Evolutionary conservation across 2,888 invertebrate genomes (phyloP), one percentile per base, ranked within the genome.

Genomic region (Polyploca ridens): DNA sequence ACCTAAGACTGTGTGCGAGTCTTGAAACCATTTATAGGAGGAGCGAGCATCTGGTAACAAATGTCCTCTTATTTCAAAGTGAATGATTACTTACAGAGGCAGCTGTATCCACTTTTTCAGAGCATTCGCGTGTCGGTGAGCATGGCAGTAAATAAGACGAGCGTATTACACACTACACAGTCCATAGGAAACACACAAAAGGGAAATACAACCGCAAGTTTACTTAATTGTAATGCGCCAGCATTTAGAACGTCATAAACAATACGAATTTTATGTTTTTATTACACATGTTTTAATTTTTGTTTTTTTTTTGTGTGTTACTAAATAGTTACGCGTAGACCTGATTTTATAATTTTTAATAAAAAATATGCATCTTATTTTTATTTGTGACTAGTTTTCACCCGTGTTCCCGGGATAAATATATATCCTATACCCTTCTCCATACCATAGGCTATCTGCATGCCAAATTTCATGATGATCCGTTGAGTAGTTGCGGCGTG

Each of bases 51-150:
- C 62, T 67, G 33, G 58, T 63, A 57, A 66, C 58, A 64, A 65
- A 72, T 72, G 80, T 75, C 65, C 68, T 68, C 58, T 74, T 67
- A 75, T 78, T 81, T 75, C 70, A 72, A 77, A 77, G 74, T 80
- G 77, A 80, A 81, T 77, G 76, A 84, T 82, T 81, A 81, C 78
- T 77, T 72, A 74, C 71, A 75, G 74, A 69, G 69, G 74, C 79
- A 84, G 81, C 76, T 79, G 80, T 73, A 78, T 68, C 73, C 70
- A 41, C 41, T 41, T 41, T 38, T 41, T 41, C 41, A 41, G 41
- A 41, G 41, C 13, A 65, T 76, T 77, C 66, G 70, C 72, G 68
- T 71, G 65, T 73, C 69, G 67, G 67, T 69, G 66, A 70, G 69
- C 69, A 69, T 19, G 72, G 75, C 72, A 68, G 70, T 77, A 79